A percentile compares a stretch with the other conserved stretches of the same genome.
Conservation (phyloP, 2,113 vertebrate species). For the Elachura formosa region DNA sequence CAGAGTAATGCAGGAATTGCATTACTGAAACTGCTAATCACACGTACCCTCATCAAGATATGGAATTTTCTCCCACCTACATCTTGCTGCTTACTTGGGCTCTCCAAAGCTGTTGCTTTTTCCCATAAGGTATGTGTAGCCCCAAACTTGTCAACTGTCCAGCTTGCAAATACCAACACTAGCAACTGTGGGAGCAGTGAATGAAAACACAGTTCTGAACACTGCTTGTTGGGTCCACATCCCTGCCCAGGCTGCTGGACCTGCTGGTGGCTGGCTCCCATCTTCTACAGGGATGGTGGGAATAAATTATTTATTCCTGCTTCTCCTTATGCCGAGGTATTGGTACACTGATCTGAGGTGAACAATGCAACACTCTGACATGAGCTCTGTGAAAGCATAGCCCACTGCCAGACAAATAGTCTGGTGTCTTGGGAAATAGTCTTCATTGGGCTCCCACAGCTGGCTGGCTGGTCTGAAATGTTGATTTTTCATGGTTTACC, state of each 20-base stretch:
- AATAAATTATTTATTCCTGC: neutral
- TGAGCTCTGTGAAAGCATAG: neutral
- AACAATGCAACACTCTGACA: neutral
- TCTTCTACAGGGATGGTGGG: neutral
- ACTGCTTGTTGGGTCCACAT: neutral
- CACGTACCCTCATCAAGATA: neutral
- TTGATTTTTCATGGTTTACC: constrained; percentile 1
- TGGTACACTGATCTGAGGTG: neutral
- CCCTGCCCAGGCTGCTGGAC: neutral
- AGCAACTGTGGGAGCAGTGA: neutral
- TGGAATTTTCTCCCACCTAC: neutral
- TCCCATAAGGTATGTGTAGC: neutral
- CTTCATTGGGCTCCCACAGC: neutral
- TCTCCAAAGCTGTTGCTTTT: neutral
- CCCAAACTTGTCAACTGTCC: neutral
- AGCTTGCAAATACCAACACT: neutral
- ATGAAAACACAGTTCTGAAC: neutral
- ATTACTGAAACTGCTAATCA: neutral
- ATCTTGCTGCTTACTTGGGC: neutral
- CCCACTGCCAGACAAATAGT: neutral
- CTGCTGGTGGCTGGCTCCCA: neutral
- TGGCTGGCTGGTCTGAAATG: constrained; percentile 13
- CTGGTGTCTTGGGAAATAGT: neutral
- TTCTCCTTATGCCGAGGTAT: neutral
- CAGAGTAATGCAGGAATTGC: too few species aligned